A percentile compares a stretch with the other conserved stretches of the same genome.
These are phyloP conservation scores for Catostylus mosaicus DNA, from an alignment of 30 jellyfish, hydroid and myxozoan species.

Conservation along the genomic window DNA sequence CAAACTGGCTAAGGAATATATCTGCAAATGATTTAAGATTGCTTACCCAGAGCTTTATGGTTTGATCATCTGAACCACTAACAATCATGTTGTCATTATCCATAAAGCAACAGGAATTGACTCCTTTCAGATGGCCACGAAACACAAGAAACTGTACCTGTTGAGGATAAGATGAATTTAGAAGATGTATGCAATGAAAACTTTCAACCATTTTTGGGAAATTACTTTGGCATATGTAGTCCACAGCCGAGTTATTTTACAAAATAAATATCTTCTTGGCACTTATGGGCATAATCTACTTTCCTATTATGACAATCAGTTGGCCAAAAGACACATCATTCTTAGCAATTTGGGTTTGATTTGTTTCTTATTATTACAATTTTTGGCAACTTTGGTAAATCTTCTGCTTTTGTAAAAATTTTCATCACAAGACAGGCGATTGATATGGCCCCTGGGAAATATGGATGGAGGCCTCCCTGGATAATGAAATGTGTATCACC, in stretches of 20 bases:
- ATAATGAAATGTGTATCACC: not conserved
- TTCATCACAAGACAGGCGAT: no score
- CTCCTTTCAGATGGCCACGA: conserved; percentile 85
- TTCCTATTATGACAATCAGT: not conserved
- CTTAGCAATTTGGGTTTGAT: no score
- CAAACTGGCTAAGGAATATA: no score
- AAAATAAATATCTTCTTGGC: not conserved
- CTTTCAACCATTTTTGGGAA: no score
- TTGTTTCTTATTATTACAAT: no score
- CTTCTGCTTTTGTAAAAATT: no score
- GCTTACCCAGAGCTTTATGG: conserved; percentile 84
- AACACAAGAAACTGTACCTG: conserved; percentile 81
- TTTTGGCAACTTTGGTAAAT: no score
- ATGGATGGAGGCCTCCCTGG: not conserved
- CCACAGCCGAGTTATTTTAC: no score
- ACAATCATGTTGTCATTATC: conserved; percentile 62
- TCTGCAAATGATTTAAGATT: no score
- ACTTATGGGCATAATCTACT: not conserved
- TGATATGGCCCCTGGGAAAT: not conserved
- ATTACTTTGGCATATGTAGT: not conserved
- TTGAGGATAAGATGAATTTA: not conserved
- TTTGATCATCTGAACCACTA: conserved; percentile 80
- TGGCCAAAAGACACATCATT: not conserved
- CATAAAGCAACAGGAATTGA: conserved; percentile 79
- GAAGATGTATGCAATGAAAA: not conserved